Base-by-base conservation (phyloP, 1,140 invertebrate genomes). In the Bombus breviceps region DNA sequence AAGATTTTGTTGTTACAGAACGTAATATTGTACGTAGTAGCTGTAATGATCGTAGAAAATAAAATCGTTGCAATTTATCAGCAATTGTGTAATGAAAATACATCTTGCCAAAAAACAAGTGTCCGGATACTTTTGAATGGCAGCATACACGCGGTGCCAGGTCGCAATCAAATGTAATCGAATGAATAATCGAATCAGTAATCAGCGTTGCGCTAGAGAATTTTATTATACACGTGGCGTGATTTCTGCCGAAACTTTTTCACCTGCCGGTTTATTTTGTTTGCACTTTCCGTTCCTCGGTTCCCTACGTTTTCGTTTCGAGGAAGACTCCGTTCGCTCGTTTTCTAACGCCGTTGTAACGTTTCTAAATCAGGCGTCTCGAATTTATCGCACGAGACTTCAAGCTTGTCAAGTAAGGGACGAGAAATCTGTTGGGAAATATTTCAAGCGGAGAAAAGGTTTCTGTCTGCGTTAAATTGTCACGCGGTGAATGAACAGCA, bases 131-230 rank as follows among this genome's bases (percentile, higher is more conserved):
- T 62, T 62, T 62, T 13, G 59, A n/a, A 62, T 13, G 59, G 3
- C 9, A 13, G 28, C 13, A n/a, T 62, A 22, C 34, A 34, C 6
- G 12, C n/a, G 12, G n/a, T 12, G 6, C 6, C 47, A 57, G 39
- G 64, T 89, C 74, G 84, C 84, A 86, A 89, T 86, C 84, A 89
- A 85, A 66, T 25, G 72, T 86, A 86, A 90, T 90, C 88, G 57
- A 81, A 86, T 87, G 34, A 37, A 0, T 37, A 37, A 90, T 90
- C 88, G 43, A 83, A 88, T 89, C 71, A 86, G 71, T 88, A 90
- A 90, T 91, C 89, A 88, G 80, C 71, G 84, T 75, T 13, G 22
- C 74, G 53, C 25, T 25, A 22, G 41, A 74, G 77, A 86, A 86
- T 89, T 86, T 86, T 80, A 86, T 78, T 82, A 88, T 69, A 75